Evolutionary conservation across 2,113 vertebrate species (phyloP), one percentile per base, ranked within the genome.

Genomic region (Heterotis niloticus): DNA sequence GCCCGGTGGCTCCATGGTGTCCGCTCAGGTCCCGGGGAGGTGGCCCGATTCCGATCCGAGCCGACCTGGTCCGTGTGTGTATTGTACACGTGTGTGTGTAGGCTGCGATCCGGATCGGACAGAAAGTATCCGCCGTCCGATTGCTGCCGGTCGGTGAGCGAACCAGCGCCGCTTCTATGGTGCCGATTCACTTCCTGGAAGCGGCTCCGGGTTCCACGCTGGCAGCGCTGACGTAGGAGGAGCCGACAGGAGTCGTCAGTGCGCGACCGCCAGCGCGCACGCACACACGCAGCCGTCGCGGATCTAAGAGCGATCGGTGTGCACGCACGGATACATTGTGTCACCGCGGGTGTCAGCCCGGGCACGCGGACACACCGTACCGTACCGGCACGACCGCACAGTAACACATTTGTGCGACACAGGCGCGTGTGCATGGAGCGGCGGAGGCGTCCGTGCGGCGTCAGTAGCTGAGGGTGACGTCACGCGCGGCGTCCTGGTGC

Each of bases 171-270:
- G 4, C 54, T 24, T 18, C 71, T 60, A 64, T 62, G 20, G 24
- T 60, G 76, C 80, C 59, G 77, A 64, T 83, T 76, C 20, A 78
- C 88, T 86, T 88, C 87, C 84, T 68, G 85, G 84, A 56, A 82
- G 81, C 79, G 65, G 81, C 16, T 72, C 82, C 82, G 73, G 84
- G 74, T 88, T 93, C 93, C 93, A 93, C 92, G 94, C 90, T 94
- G 94, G 93, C 93, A 93, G 86, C 82, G 84, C 83, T 89, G 92
- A 93, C 93, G 92, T 90, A 24, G n/a, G 3, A 14, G 59, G 17
- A 65, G 34, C 62, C 66, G 20, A 62, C n/a, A 3, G 14, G 14
- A 13, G 34, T 5, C 14, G 23, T 13, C 11, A 0, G 56, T 0
- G 5, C 0, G n/a, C 26, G 26, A 51, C 13, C 14, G 13, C 24